Percentiles rank a stretch among this genome's conserved stretches.
phyloP scores from a whole-genome alignment of 1,140 invertebrate genomes.

The Bombus vancouverensis region DNA sequence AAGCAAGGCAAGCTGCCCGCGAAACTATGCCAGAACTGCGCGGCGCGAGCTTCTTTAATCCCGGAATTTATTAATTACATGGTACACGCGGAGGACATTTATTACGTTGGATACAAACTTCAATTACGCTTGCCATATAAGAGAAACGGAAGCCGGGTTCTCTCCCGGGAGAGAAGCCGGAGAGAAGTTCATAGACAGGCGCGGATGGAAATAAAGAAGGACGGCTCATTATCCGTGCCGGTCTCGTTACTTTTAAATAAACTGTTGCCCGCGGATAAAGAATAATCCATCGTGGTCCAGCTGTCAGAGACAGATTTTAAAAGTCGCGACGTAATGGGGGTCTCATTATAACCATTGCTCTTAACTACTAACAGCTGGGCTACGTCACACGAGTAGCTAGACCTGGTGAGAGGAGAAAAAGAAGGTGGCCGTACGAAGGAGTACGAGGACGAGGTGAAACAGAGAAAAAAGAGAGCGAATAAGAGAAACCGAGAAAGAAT shows the following conservation, averaged over 20 bases:
- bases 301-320: conserved; percentile 75
- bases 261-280: conserved; percentile 64
- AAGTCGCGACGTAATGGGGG: conserved; percentile 73
- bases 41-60: conserved; percentile 40
- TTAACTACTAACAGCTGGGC: conserved; percentile 67
- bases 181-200: conserved; percentile 35
- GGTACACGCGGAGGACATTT: conserved; percentile 44
- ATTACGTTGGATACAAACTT: conserved; percentile 50
- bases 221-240: conserved; percentile 53
- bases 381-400: conserved; percentile 66
- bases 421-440: neutral
- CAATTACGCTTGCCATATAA: conserved; percentile 51
- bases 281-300: conserved; percentile 69
- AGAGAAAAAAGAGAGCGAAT: neutral
- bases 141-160: conserved; percentile 6
- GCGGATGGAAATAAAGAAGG: conserved; percentile 55
- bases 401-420: neutral
- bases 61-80: conserved; percentile 51
- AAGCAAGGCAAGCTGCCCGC: neutral
- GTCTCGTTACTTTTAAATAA: conserved; percentile 62
- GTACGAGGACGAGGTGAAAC: conserved; percentile 1
- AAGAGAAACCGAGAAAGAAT: neutral
- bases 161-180: conserved; percentile 23
- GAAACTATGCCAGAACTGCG: conserved; percentile 15
- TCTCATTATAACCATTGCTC: conserved; percentile 75